phyloP scores from a whole-genome alignment of 2,113 vertebrate genomes.

The Oryzias curvinotus region DNA sequence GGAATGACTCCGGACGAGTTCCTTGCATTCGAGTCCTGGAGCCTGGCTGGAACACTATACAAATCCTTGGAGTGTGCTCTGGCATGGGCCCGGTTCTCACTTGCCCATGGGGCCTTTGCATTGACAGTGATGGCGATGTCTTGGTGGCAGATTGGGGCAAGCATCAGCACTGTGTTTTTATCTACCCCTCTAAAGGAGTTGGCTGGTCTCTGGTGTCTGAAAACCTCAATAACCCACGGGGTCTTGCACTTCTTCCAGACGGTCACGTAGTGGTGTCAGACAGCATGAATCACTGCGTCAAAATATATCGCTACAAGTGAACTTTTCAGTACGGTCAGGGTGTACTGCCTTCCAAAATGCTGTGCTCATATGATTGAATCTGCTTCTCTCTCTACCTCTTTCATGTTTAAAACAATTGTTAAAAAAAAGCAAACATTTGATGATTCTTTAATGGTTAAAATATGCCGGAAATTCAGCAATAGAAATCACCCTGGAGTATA shows the following conservation, averaged over 20 bases:
- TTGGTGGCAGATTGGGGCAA: slow-evolving; percentile 81
- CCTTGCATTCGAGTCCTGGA: slow-evolving; percentile 82
- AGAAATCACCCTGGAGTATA: too few relatives aligned
- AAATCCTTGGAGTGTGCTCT: slow-evolving; percentile 77
- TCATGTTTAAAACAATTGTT: too few relatives aligned
- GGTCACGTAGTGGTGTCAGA: slow-evolving; percentile 78
- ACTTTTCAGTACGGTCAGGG: not conserved
- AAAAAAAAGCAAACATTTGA: too few relatives aligned
- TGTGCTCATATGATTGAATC: too few relatives aligned
- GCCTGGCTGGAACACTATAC: slow-evolving; percentile 75
- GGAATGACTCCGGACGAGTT: slow-evolving; percentile 74
- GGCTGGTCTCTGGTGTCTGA: slow-evolving; percentile 69
- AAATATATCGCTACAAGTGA: slow-evolving; percentile 81
- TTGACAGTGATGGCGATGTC: slow-evolving; percentile 78
- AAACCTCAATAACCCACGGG: slow-evolving; percentile 78
- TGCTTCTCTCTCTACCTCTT: too few relatives aligned
- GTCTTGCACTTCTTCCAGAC: slow-evolving; percentile 74
- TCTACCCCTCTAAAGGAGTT: slow-evolving; percentile 71
- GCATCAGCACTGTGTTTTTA: slow-evolving; percentile 67
- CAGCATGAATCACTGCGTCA: slow-evolving; percentile 84
- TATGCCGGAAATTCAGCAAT: too few relatives aligned
- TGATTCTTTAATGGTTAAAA: too few relatives aligned
- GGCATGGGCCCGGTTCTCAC: slow-evolving; percentile 74
- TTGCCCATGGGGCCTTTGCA: slow-evolving; percentile 82
- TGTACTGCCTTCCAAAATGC: not conserved